phyloP scores from a whole-genome alignment of 2,888 invertebrate genomes.

The Corbicula japonica region DNA sequence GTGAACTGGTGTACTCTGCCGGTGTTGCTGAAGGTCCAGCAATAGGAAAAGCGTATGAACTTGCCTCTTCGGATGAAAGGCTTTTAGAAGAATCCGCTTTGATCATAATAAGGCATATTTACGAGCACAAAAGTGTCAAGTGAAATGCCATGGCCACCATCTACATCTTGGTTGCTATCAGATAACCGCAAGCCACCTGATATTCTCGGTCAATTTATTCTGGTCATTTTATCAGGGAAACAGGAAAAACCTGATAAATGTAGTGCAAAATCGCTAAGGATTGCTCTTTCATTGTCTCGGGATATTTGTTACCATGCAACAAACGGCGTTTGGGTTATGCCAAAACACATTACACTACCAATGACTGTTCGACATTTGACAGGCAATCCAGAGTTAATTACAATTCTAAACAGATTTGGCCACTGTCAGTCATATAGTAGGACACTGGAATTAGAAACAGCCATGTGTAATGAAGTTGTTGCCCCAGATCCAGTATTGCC shows the following conservation, averaged over 20 bases:
- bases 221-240: constrained; percentile 16
- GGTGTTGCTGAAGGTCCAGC: constrained; percentile 42
- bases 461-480: constrained; percentile 45
- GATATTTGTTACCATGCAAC: constrained; percentile 51
- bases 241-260: background rate
- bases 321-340: constrained; percentile 55
- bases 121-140: constrained; percentile 5
- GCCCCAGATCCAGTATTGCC: constrained; percentile 33
- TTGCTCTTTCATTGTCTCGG: constrained; percentile 29
- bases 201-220: constrained; percentile 12
- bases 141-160: constrained; percentile 39
- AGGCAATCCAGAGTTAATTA: constrained; percentile 60
- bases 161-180: constrained; percentile 3
- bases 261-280: constrained; percentile 17
- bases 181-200: constrained; percentile 22
- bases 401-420: constrained; percentile 51
- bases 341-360: constrained; percentile 45
- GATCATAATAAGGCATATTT: constrained; percentile 41
- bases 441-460: constrained; percentile 55
- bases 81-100: constrained; percentile 46
- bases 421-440: constrained; percentile 45
- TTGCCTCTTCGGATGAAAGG: constrained; percentile 48
- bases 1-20: constrained; percentile 47
- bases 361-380: constrained; percentile 59
- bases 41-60: constrained; percentile 57